Base-by-base conservation (phyloP, 2,113 vertebrate species). In the Engraulis encrasicolus region DNA sequence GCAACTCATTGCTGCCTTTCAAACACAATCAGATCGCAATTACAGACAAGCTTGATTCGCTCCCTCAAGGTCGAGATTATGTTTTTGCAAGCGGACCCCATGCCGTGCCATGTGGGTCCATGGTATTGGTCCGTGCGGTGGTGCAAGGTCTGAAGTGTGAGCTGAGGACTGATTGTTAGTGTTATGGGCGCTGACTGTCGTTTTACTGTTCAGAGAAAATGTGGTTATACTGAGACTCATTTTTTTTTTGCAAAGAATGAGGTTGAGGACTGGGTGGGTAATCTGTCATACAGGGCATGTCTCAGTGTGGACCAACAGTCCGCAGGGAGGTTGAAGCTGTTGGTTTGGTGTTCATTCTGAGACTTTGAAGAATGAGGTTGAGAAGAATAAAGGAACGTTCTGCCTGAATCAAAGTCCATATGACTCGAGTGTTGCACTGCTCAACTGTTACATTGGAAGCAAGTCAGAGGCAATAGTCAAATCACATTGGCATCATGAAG, bases 11-110 rank as follows among this genome's bases (percentile, higher is more conserved):
- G n/a, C n/a, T 34, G 27, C 66, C 31, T 74, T 74, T 34, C 27
- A 74, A 66, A 66, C 58, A 74, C 66, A 34, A 74, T 74, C 66
- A 74, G 66, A 74, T 74, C 34, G 27, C 12, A 74, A 4, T 34
- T 3, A 2, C 11, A 34, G 66, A 74, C 66, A 74, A 19, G 66
- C 66, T 74, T 2, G 27, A 74, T 27, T 31, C 5, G 66, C 66
- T 45, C 3, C 66, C 31, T 74, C 14, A 74, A 74, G 66, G 66
- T 31, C 66, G 27, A 6, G 31, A 74, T 34, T 34, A 12, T 74
- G 31, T 34, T 17, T 34, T 74, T 27, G 17, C 23, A 74, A 74
- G 34, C 31, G 66, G 66, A 31, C 27, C 27, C 66, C 27, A 19
- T 12, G 12, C 23, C 31, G 58, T 34, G 66, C 12, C 4, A 31